Conservation (phyloP, 2,113 vertebrate genomes). For the Syrrhaptes paradoxus region DNA sequence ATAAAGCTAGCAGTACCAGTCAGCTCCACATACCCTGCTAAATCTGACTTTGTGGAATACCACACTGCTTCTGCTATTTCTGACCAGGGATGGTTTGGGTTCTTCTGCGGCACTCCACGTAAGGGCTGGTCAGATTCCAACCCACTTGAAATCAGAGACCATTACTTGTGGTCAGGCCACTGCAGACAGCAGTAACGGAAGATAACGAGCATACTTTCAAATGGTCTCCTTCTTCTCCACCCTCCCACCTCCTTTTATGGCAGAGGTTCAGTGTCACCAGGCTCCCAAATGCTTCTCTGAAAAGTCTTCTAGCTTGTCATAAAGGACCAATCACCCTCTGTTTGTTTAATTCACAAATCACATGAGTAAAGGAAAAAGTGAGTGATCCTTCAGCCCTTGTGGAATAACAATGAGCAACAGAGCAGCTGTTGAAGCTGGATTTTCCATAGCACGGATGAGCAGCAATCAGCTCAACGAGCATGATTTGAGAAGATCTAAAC, state of each 20-base stretch:
- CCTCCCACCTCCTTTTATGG: not conserved
- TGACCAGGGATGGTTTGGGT: not conserved
- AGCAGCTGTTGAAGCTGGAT: not conserved
- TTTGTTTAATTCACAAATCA: not conserved
- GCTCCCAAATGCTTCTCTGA: not conserved
- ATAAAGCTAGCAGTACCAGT: not conserved
- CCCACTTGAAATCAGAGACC: constrained; percentile 42
- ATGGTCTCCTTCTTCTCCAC: not conserved
- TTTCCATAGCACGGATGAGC: not conserved
- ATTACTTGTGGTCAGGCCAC: constrained; percentile 45
- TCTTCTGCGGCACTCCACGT: not conserved
- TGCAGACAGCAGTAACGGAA: constrained; percentile 46
- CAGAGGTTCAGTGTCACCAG: not conserved
- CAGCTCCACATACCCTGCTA: constrained; percentile 22
- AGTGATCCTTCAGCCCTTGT: not conserved
- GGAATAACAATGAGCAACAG: not conserved
- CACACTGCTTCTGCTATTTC: constrained; percentile 49
- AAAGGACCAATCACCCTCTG: not conserved
- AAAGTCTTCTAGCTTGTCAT: not conserved
- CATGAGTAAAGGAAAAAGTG: not conserved
- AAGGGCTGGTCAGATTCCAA: constrained; percentile 18
- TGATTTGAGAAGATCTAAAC: not conserved
- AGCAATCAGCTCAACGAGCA: not conserved
- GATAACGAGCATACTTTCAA: not conserved
- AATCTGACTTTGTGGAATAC: constrained; percentile 58